Evolutionary conservation across 2,113 vertebrate species (phyloP), one percentile per base, ranked within the genome.

Genomic region (Caranx melampygus): DNA sequence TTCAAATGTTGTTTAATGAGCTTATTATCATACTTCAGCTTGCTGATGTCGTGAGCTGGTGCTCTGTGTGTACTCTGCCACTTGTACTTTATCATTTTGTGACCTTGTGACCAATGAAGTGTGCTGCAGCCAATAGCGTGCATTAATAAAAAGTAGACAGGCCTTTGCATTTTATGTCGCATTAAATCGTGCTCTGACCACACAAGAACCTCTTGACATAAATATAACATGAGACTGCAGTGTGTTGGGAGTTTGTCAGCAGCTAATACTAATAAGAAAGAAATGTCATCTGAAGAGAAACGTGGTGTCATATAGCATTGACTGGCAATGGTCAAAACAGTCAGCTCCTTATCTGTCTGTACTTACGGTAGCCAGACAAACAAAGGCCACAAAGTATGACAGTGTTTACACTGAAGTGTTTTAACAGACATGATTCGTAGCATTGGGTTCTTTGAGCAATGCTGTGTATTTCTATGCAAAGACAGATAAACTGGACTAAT

Each of bases 321-420:
- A 42, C 84, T 87, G 40, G 60, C 68, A 66, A 45, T 73, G 57
- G 85, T 77, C 80, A 72, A 45, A 85, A 86, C 82, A 86, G 74
- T 75, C 33, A 51, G 51, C 42, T 64, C 45, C 33, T 63, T 61
- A 31, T 68, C 40, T 66, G 26, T 62, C 82, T 74, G 68, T 75
- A 65, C 72, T 57, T 86, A 81, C 84, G 75, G 88, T 87, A 89
- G 88, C 79, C 82, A 88, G 79, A 90, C 76, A 91, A 84, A 91
- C 79, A 92, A 77, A 84, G 74, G 66, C 64, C 51, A 76, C 80
- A 87, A 79, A 83, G 78, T 55, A 35, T 85, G 80, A 84, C 82
- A 76, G 70, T 90, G 87, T 91, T 91, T 92, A 87, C 51, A 57
- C 49, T 64, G 60, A 73, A 61, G 52, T 89, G 89, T 92, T 93